Conservation (phyloP, 2,797 vertebrate species). For the Fundulus diaphanus region DNA sequence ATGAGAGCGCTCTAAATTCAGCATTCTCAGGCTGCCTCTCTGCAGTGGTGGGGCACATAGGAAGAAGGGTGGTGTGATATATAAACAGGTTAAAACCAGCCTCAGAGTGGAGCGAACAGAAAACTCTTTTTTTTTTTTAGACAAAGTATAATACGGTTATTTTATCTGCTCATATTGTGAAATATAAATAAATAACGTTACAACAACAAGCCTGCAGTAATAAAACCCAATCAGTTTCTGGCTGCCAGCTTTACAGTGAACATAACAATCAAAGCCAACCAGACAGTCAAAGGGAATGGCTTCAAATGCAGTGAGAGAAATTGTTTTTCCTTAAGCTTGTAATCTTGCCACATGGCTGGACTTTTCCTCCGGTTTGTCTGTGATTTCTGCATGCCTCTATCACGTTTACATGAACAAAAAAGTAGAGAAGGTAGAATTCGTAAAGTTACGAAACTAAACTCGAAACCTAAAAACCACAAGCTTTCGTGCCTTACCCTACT, state of each 20-base stretch:
- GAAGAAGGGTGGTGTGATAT: constrained; percentile 17
- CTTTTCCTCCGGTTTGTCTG: background rate
- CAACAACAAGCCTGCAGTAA: background rate
- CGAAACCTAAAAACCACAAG: constrained; percentile 23
- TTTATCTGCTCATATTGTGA: background rate
- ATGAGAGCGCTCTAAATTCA: constrained; percentile 80
- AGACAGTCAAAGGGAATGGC: background rate
- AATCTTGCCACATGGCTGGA: background rate
- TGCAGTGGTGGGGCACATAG: constrained; percentile 34
- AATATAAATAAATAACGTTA: background rate
- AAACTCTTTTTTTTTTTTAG: constrained; percentile 21
- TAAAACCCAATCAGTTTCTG: background rate
- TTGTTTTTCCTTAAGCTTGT: background rate
- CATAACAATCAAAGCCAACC: background rate
- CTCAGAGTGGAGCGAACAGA: constrained; percentile 4
- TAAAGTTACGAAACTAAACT: constrained; percentile 31
- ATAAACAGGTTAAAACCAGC: constrained; percentile 26
- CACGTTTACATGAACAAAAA: background rate
- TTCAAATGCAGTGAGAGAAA: background rate
- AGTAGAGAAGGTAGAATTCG: constrained; percentile 10
- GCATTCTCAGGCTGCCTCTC: constrained; percentile 54
- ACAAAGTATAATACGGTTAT: background rate
- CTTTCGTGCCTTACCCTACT: constrained; percentile 11
- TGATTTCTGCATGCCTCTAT: constrained; percentile 1
- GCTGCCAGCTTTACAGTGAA: background rate